phyloP scores from a whole-genome alignment of 2,888 invertebrate genomes.

The Lampropteryx suffumata region DNA sequence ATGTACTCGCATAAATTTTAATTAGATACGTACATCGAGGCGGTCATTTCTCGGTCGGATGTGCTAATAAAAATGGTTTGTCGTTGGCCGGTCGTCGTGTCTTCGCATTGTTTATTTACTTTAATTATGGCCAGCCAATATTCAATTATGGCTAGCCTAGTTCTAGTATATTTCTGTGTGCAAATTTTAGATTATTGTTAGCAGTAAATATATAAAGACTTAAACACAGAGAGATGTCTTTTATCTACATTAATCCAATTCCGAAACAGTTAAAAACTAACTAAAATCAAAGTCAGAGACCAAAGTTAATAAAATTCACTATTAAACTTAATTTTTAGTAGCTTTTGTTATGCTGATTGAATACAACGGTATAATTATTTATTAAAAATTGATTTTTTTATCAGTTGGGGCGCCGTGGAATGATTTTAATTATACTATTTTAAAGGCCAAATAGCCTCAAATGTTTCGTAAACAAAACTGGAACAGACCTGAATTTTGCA shows the following conservation, averaged over 20 bases:
- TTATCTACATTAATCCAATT: too few relatives aligned
- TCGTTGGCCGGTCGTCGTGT: not conserved
- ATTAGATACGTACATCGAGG: slow-evolving; percentile 52
- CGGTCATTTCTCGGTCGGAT: slow-evolving; percentile 45
- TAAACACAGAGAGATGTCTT: too few relatives aligned
- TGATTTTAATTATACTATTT: slow-evolving; percentile 8
- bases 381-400: slow-evolving; percentile 17
- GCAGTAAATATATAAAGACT: slow-evolving; percentile 19
- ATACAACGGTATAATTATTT: slow-evolving; percentile 27
- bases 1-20: slow-evolving; percentile 59
- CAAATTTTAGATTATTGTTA: too few relatives aligned
- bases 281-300: slow-evolving; percentile 1
- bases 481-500: too few relatives aligned
- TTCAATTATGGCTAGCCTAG: too few relatives aligned
- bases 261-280: too few relatives aligned
- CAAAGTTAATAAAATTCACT: slow-evolving; percentile 8
- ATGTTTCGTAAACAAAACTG: too few relatives aligned
- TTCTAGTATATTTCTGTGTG: too few relatives aligned
- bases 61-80: slow-evolving; percentile 47
- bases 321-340: slow-evolving; percentile 1
- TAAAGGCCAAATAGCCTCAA: too few relatives aligned
- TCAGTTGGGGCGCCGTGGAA: slow-evolving; percentile 23
- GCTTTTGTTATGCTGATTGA: slow-evolving; percentile 31
- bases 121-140: slow-evolving; percentile 15
- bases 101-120: not conserved